Base-by-base conservation (phyloP, 2,113 vertebrate species). In the Lichenostomus cassidix region DNA sequence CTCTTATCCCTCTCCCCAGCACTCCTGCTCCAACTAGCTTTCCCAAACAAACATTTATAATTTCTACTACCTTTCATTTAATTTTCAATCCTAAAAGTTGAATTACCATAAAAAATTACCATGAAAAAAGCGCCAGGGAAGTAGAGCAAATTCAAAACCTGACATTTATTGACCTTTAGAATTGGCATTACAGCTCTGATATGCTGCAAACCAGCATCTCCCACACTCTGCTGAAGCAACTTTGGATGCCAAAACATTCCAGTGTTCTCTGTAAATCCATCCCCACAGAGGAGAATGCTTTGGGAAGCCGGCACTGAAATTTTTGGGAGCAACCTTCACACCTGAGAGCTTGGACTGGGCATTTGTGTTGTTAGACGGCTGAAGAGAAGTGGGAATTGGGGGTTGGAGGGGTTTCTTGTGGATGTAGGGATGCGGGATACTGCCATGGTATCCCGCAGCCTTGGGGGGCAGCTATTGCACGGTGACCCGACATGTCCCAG, bases 401-500 rank as follows among this genome's bases (percentile, higher is more conserved):
- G 33, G 3, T 2, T 2, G 8, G 7, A 25, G 18, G 25, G 10
- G 12, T 5, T 65, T 7, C 24, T 17, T 28, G 42, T 1, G 37
- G 60, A 6, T n/a, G 33, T 9, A 28, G 33, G 39, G 31, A 18
- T 50, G 63, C 0, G 25, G 62, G 68, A 15, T 37, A 71, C 15
- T 28, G 29, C 11, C n/a, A n/a, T n/a, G n/a, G n/a, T n/a, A n/a
- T n/a, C n/a, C n/a, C 28, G 19, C 2, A 3, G 10, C 12, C 14
- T 21, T 18, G 53, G 52, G 64, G 41, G 67, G 11, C 60, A 7
- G 20, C 8, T 4, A 0, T 3, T 2, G 0, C 4, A 0, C 0
- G 2, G 15, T 2, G 41, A 23, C 18, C 71, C 12, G 50, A 2
- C 8, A 0, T 0, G 25, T 19, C 15, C 42, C 0, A 7, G 21